A percentile compares a stretch with the other conserved stretches of the same genome.
phyloP scores from a whole-genome alignment of 2,797 vertebrate species.

The Hapalemur alaotrensis region DNA sequence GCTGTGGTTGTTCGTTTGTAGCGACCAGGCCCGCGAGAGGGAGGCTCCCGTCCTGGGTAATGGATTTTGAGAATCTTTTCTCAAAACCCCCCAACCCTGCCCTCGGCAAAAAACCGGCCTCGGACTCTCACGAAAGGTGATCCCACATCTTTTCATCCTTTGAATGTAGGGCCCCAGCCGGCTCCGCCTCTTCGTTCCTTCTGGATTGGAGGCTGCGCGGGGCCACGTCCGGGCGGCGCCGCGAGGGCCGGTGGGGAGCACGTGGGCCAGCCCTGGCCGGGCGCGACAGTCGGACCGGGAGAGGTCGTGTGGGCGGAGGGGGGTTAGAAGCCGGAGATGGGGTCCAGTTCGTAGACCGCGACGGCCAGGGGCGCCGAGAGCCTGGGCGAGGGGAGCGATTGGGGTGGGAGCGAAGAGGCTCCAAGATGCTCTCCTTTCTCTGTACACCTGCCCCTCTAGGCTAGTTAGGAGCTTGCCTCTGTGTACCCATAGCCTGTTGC shows the following conservation, averaged over 20 bases:
- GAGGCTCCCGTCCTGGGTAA: constrained; percentile 84
- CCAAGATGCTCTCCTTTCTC: not conserved
- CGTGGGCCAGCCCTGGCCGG: not conserved
- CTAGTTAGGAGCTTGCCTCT: rapidly evolving
- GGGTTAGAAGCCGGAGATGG: not conserved
- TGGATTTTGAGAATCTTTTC: constrained; percentile 99
- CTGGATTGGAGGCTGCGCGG: constrained; percentile 54
- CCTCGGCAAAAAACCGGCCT: constrained; percentile 95
- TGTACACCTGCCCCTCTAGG: too few species aligned
- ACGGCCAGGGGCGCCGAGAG: not conserved
- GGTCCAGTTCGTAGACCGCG: not conserved
- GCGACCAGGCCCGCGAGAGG: rapidly evolving
- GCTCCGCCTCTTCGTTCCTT: not conserved
- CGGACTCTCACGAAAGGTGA: constrained; percentile 90
- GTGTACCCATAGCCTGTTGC: too few species aligned
- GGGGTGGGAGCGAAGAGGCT: too few species aligned
- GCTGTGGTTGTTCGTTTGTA: rapidly evolving
- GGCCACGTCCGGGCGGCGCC: too few species aligned
- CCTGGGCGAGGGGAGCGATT: not conserved
- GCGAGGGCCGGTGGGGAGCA: not conserved
- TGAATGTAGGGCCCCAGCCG: not conserved
- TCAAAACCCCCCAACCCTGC: constrained; percentile 98
- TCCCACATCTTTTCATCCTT: constrained; percentile 17
- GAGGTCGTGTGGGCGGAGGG: not conserved
- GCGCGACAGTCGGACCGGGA: not conserved